phyloP scores from a whole-genome alignment of 2,888 invertebrate species.

The Autographa pulchrina region DNA sequence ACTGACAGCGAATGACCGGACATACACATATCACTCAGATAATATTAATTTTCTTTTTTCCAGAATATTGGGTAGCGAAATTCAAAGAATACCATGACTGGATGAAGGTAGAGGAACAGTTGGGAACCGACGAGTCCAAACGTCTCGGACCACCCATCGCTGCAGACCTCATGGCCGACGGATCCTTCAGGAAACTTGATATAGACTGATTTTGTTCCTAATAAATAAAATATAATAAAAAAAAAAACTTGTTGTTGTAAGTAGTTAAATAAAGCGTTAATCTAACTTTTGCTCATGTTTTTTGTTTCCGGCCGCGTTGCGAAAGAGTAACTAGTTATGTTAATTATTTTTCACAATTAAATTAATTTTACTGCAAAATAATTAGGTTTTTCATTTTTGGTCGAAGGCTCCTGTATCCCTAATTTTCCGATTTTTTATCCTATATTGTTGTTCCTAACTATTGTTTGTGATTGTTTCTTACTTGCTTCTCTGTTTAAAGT shows the following conservation, averaged over 20 bases:
- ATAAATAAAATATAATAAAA: neutral
- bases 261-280: neutral
- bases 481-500: too few relatives aligned
- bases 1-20: too few relatives aligned
- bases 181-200: slow-evolving; percentile 88
- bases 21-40: too few relatives aligned
- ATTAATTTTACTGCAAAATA: neutral
- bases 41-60: too few relatives aligned
- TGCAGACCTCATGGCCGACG: slow-evolving; percentile 84
- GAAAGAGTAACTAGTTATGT: neutral
- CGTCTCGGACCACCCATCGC: slow-evolving; percentile 85
- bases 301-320: neutral
- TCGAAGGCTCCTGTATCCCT: too few relatives aligned
- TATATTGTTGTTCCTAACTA: too few relatives aligned
- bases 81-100: slow-evolving; percentile 86
- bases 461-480: too few relatives aligned
- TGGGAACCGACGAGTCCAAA: slow-evolving; percentile 88
- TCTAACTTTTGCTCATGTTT: neutral
- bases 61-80: slow-evolving; percentile 87
- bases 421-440: too few relatives aligned
- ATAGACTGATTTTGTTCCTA: slow-evolving; percentile 79
- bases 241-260: neutral
- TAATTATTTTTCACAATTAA: neutral
- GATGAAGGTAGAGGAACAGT: slow-evolving; percentile 86
- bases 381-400: too few relatives aligned